A percentile compares a stretch with the other conserved stretches of the same genome.
These are phyloP conservation scores for Holothuria glaberrima DNA, from an alignment of 35 echinoderm and acorn worm species.

Conservation along the genomic window DNA sequence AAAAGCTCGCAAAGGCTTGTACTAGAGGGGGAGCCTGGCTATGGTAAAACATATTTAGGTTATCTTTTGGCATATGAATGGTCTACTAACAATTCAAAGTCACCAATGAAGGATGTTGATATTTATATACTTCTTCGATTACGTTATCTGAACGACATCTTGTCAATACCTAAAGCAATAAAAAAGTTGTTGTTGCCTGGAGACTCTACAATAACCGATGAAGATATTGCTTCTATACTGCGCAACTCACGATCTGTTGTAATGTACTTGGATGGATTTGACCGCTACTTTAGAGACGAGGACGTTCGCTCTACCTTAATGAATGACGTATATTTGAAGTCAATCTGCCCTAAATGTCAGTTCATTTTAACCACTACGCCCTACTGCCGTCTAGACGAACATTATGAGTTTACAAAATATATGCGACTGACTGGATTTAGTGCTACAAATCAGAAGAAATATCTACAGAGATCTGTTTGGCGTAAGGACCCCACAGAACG, in stretches of 20 bases:
- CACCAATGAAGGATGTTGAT: constrained; percentile 6
- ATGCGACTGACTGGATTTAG: neutral
- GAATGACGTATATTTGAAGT: neutral
- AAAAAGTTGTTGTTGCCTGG: no score
- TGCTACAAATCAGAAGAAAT: no score
- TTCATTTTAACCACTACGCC: neutral
- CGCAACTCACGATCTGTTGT: no score
- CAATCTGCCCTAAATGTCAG: neutral
- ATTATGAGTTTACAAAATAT: neutral
- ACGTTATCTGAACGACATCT: no score
- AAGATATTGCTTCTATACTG: no score
- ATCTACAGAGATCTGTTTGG: no score
- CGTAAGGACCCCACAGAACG: no score
- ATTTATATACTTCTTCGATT: neutral
- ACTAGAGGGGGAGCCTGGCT: neutral
- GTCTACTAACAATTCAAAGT: neutral
- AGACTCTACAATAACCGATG: no score
- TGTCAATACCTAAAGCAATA: no score
- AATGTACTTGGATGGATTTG: no score
- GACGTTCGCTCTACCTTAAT: neutral
- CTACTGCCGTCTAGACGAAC: neutral
- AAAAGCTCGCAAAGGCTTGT: neutral
- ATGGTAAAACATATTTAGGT: neutral
- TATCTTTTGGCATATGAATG: neutral
- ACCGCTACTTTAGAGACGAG: no score